Evolutionary conservation across 2,113 vertebrate genomes (phyloP).

Genomic region (Axis porcinus): DNA sequence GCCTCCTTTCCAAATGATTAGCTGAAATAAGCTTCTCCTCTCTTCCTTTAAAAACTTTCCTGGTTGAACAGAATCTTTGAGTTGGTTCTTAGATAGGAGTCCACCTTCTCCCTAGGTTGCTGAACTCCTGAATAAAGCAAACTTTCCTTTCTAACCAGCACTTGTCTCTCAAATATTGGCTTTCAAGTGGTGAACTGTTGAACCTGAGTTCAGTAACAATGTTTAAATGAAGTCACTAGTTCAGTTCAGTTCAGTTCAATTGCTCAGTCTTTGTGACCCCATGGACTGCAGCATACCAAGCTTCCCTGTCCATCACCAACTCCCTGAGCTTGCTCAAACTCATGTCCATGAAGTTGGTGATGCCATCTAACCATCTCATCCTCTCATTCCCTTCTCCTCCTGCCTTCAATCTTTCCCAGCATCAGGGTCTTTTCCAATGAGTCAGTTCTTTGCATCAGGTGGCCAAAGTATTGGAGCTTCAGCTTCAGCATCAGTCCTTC

Average conservation of each 20-base stretch:
- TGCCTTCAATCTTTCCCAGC: not conserved
- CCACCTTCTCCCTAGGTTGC: not conserved
- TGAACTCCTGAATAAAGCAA: not conserved
- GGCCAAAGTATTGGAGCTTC: not conserved
- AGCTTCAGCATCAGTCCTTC: not conserved
- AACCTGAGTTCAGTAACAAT: not conserved
- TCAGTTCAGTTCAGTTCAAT: not conserved
- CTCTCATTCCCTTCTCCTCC: not conserved
- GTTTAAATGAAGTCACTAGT: not conserved
- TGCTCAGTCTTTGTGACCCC: not conserved
- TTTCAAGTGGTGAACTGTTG: not conserved
- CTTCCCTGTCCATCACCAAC: not conserved
- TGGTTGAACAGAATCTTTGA: not conserved
- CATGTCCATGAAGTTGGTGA: not conserved
- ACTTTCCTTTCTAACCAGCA: not conserved
- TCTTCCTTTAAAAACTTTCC: not conserved
- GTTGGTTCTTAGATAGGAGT: not conserved
- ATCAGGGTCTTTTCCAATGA: not conserved
- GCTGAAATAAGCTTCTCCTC: not conserved
- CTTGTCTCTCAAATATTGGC: not conserved
- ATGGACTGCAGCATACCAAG: not conserved
- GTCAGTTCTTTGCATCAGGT: not conserved
- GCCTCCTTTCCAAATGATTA: not conserved
- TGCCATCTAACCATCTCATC: not conserved
- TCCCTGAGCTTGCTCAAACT: not conserved